Percentiles rank a stretch among this genome's conserved stretches.
Conservation (phyloP, 2,797 vertebrate genomes). For the Sardinella longiceps region DNA sequence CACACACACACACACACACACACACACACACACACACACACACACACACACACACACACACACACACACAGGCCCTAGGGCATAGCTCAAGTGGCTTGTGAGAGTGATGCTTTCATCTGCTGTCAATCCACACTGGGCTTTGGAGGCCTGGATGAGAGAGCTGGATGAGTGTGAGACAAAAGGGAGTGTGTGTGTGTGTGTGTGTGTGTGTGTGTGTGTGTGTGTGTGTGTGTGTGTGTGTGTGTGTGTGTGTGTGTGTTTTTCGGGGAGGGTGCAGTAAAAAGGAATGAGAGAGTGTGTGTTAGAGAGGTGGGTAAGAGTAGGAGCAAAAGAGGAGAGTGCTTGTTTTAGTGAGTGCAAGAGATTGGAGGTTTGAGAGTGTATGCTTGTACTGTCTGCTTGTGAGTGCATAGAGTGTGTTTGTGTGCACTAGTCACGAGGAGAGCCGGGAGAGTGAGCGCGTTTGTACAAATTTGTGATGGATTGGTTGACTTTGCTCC, state of each 20-base stretch:
- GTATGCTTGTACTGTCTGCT: too few relatives aligned
- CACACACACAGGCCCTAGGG: constrained; percentile 39
- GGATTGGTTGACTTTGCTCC: too few relatives aligned
- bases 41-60: neutral
- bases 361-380: neutral
- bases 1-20: neutral
- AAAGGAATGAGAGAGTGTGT: too few relatives aligned
- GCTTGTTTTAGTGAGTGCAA: neutral
- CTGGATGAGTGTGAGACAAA: constrained; percentile 23
- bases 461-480: too few relatives aligned
- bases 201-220: constrained; percentile 13
- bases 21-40: neutral
- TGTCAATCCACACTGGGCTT: constrained; percentile 46
- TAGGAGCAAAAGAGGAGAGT: neutral
- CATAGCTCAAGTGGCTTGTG: constrained; percentile 56
- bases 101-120: constrained; percentile 63
- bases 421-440: neutral
- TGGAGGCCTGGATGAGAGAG: neutral
- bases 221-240: neutral
- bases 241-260: neutral
- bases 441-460: neutral
- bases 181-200: neutral
- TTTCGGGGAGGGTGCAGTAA: too few relatives aligned
- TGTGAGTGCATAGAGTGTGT: too few relatives aligned
- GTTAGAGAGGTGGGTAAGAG: too few relatives aligned